A percentile compares a stretch with the other conserved stretches of the same genome.
Evolutionary conservation across 2,113 vertebrate genomes (phyloP).

Genomic region (Tetrao urogallus): DNA sequence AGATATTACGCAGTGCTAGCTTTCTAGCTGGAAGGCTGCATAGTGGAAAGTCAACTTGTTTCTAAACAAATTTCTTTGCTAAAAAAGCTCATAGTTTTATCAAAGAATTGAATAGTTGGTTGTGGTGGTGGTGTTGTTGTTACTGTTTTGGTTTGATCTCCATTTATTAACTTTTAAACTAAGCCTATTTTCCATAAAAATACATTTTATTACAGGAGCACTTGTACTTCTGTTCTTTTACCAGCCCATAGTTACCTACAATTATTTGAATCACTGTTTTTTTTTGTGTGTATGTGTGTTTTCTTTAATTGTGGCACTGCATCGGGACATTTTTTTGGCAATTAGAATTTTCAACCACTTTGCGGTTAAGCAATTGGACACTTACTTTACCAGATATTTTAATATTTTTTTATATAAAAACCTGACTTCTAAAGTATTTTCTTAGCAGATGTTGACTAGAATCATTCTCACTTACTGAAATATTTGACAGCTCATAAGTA

Average conservation of each 20-base stretch:
- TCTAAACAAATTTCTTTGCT: background rate
- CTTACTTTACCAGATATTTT: background rate
- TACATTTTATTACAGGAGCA: background rate
- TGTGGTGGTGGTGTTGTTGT: background rate
- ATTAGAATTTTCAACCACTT: background rate
- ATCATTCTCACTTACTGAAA: background rate
- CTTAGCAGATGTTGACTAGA: slow-evolving; percentile 15
- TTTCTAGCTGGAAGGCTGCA: slow-evolving; percentile 9
- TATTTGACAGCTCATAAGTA: background rate
- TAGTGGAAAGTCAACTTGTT: background rate
- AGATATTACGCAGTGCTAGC: background rate
- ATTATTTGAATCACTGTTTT: background rate
- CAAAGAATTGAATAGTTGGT: background rate
- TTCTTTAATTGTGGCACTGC: background rate
- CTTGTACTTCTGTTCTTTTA: background rate
- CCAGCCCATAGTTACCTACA: background rate
- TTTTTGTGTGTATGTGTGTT: background rate
- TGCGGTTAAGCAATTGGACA: background rate
- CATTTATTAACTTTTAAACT: background rate
- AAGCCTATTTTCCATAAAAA: slow-evolving; percentile 6
- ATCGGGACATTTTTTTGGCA: background rate
- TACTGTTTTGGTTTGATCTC: background rate
- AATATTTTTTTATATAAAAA: background rate
- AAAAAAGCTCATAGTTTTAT: slow-evolving; percentile 5
- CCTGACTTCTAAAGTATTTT: background rate